Evolutionary conservation across 37 sponge, comb jelly and placozoan species (phyloP).

Genomic region (Corticium candelabrum): DNA sequence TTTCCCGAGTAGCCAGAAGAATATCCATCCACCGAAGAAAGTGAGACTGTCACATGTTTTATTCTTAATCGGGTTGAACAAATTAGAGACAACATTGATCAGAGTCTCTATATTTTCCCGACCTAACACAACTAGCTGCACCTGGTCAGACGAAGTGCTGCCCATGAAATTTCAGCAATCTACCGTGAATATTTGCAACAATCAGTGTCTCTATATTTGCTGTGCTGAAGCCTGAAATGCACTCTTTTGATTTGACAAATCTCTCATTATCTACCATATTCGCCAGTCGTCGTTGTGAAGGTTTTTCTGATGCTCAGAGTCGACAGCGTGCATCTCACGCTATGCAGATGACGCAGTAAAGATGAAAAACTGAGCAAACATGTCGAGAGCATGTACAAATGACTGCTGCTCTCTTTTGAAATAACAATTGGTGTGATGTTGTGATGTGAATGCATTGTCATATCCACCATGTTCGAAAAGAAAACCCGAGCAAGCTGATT

Average conservation of each 20-base stretch:
- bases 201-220: conserved; percentile 56
- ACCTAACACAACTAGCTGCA: conserved; percentile 77
- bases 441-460: conserved; percentile 88
- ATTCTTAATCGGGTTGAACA: conserved; percentile 57
- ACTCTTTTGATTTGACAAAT: conserved; percentile 46
- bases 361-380: conserved; percentile 82
- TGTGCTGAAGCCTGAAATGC: conserved; percentile 49
- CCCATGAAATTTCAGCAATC: conserved; percentile 33
- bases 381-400: conserved; percentile 64
- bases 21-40: not conserved
- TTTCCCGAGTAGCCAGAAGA: conserved; percentile 14
- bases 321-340: conserved; percentile 76
- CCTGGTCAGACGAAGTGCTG: conserved; percentile 61
- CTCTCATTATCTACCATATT: conserved; percentile 56
- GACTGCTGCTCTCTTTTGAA: conserved; percentile 41
- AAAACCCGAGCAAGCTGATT: conserved; percentile 47
- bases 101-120: conserved; percentile 41
- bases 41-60: conserved; percentile 8
- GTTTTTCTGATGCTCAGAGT: conserved; percentile 75
- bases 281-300: conserved; percentile 45
- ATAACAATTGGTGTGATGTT: conserved; percentile 81
- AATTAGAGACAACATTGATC: conserved; percentile 16
- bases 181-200: conserved; percentile 14
- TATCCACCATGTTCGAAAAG: conserved; percentile 68
- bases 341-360: conserved; percentile 27